Evolutionary conservation across 1,140 invertebrate genomes (phyloP), one percentile per base, ranked within the genome.

Genomic region (Euwallacea similis): DNA sequence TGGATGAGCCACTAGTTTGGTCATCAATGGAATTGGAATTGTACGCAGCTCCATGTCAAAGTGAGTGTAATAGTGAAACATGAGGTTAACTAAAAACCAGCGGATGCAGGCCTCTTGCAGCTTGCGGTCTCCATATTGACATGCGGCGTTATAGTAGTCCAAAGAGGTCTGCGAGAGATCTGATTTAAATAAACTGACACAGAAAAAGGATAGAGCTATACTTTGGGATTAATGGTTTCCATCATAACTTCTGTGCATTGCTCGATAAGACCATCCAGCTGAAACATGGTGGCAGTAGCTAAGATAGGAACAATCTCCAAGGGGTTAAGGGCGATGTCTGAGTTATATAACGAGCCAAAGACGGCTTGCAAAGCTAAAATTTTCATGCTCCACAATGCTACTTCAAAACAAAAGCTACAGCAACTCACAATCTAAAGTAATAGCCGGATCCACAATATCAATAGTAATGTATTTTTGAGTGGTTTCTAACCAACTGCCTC

Each of bases 311-410:
- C 86, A 7, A 92, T 88, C 76, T 89, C 85, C 56, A 87, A 84
- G 13, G 90, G 88, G 75, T 92, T 89, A 16, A 94, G 83, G 55
- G 86, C 86, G 0, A 94, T 84, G 83, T 93, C 91, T 78, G 93
- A 90, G 76, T 88, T 87, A 78, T 94, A 94, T 74, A 94, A 86
- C 0, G 91, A 93, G 21, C 92, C 91, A 74, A 94, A 86, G 7
- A 92, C 90, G 33, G 87, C 86, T 68, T 87, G 84, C 56, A 94
- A 79, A 54, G 90, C 91, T 80, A 65, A 68, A 33, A 33, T 33
- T 33, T 33, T 33, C 4, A 33, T 33, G 1, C 21, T 33, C 21
- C 21, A 33, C 21, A 33, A 33, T 33, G 21, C 21, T 33, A 33
- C 4, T 33, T 33, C 21, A 33, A 50, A 50, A 10, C 46, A 50